Evolutionary conservation across 2,888 invertebrate genomes (phyloP).

Genomic region (Agrenia bidenticulata): DNA sequence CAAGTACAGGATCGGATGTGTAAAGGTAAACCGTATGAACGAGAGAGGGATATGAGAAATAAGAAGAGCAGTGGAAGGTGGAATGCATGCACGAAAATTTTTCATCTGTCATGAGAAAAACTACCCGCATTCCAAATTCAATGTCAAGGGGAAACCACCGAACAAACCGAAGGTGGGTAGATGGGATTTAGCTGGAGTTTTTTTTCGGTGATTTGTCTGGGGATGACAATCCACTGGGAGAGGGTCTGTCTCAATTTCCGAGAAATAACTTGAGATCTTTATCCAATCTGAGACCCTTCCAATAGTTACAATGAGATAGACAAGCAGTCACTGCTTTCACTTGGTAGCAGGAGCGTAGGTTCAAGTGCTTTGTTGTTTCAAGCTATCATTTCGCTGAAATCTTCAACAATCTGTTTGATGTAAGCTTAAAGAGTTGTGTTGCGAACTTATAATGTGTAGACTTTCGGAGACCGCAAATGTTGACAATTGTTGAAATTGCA

Average conservation of each 20-base stretch:
- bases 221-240: conserved; percentile 6
- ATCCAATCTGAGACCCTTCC: conserved; percentile 3
- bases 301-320: background rate
- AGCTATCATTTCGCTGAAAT: too few relatives aligned
- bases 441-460: too few relatives aligned
- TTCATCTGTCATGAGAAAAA: conserved; percentile 7
- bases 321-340: too few relatives aligned
- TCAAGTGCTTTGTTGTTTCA: background rate
- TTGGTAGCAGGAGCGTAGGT: too few relatives aligned
- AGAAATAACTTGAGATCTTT: background rate
- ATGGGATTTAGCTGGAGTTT: background rate
- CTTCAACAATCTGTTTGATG: too few relatives aligned
- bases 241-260: background rate
- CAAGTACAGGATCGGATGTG: too few relatives aligned
- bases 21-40: too few relatives aligned
- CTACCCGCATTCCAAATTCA: background rate
- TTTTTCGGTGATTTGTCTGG: conserved; percentile 4
- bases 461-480: too few relatives aligned
- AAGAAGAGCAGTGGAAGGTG: too few relatives aligned
- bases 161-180: conserved; percentile 3
- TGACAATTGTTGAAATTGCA: too few relatives aligned
- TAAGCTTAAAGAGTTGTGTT: too few relatives aligned
- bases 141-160: background rate
- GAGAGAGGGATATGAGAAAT: too few relatives aligned
- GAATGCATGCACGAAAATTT: background rate